phyloP scores from a whole-genome alignment of 2,888 invertebrate species.

The Drosophila sordidapex region DNA sequence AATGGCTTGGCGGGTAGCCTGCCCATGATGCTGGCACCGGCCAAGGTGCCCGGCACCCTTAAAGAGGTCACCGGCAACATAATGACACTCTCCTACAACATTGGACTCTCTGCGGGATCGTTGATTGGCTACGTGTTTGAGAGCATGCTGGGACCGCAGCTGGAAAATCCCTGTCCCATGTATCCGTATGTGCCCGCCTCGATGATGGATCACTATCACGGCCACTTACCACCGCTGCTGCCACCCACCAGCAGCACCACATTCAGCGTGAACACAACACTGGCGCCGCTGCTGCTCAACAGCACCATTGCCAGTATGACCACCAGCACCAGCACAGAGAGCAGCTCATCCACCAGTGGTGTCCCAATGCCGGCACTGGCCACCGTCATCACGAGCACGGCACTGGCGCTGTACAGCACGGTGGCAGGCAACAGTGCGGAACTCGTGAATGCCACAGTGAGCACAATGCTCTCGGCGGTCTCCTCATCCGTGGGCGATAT shows the following conservation, averaged over 20 bases:
- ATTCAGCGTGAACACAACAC: slow-evolving; percentile 38
- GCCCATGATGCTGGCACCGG: slow-evolving; percentile 96
- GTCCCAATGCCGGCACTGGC: slow-evolving; percentile 54
- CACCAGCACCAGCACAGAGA: slow-evolving; percentile 45
- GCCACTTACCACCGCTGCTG: slow-evolving; percentile 57
- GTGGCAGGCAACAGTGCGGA: slow-evolving; percentile 73
- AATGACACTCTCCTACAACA: slow-evolving; percentile 96
- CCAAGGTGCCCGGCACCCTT: slow-evolving; percentile 93
- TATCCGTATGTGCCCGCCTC: slow-evolving; percentile 80
- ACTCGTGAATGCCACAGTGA: slow-evolving; percentile 74
- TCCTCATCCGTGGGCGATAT: slow-evolving; percentile 67
- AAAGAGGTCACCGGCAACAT: slow-evolving; percentile 97
- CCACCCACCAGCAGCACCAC: slow-evolving; percentile 49
- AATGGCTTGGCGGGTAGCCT: slow-evolving; percentile 96
- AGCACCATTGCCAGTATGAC: slow-evolving; percentile 49
- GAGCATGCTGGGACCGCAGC: slow-evolving; percentile 87
- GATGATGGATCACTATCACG: slow-evolving; percentile 72
- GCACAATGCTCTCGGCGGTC: slow-evolving; percentile 75
- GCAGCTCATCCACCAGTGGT: slow-evolving; percentile 51
- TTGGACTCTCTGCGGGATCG: slow-evolving; percentile 93
- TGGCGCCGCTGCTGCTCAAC: slow-evolving; percentile 58
- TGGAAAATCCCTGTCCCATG: slow-evolving; percentile 85
- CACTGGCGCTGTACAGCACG: slow-evolving; percentile 68
- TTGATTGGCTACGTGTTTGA: slow-evolving; percentile 93
- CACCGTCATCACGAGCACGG: slow-evolving; percentile 75